Evolutionary conservation across 2,888 invertebrate species (phyloP).

Genomic region (Camptogramma bilineatum): DNA sequence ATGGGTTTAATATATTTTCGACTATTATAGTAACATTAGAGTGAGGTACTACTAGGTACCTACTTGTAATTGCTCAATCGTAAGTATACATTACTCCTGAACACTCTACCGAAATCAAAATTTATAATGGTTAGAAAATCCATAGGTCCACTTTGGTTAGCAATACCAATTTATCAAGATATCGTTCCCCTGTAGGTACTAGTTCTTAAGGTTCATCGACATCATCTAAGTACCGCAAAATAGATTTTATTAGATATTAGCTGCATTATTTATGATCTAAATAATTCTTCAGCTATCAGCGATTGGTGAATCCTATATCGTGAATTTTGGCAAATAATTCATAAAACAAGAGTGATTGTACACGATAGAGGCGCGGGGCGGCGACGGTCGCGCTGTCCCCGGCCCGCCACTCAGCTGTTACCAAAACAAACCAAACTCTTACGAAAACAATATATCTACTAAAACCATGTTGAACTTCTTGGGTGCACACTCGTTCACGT

Average conservation of each 20-base stretch:
- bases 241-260: slow-evolving; percentile 15
- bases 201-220: slow-evolving; percentile 27
- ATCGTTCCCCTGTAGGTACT: no score
- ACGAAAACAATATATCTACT: slow-evolving; percentile 49
- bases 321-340: slow-evolving; percentile 60
- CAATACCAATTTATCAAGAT: no score
- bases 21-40: no score
- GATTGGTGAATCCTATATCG: slow-evolving; percentile 50
- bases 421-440: slow-evolving; percentile 57
- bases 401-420: slow-evolving; percentile 54
- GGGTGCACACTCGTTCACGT: slow-evolving; percentile 21
- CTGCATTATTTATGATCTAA: slow-evolving; percentile 34
- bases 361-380: slow-evolving; percentile 63
- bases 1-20: no score
- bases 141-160: no score
- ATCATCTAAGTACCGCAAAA: slow-evolving; percentile 15
- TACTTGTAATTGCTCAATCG: no score
- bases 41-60: no score
- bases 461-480: slow-evolving; percentile 35
- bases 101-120: no score
- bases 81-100: no score
- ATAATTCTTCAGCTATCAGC: slow-evolving; percentile 35
- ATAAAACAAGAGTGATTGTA: slow-evolving; percentile 61
- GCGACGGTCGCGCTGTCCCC: slow-evolving; percentile 67
- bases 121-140: no score